Evolutionary conservation across 2,888 invertebrate species (phyloP).

Genomic region (Andrena chrysosceles): DNA sequence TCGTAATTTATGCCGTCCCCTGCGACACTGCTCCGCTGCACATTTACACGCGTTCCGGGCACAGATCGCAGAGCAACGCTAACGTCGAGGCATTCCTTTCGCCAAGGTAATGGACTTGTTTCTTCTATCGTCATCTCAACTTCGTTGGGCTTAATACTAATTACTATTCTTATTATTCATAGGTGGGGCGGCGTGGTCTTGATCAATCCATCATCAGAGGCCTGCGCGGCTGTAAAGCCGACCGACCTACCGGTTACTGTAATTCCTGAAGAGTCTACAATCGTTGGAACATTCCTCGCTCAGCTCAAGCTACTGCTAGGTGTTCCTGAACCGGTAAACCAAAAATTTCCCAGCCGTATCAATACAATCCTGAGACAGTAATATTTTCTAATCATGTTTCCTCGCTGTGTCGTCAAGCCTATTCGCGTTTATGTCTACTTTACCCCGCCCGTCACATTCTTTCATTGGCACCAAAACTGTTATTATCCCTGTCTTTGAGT

Average conservation of each 20-base stretch:
- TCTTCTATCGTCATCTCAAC: no score
- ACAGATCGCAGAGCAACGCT: slow-evolving; percentile 73
- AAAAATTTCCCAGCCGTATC: neutral
- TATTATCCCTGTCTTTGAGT: no score
- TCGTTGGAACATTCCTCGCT: slow-evolving; percentile 92
- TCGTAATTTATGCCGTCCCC: slow-evolving; percentile 93
- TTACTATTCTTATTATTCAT: neutral
- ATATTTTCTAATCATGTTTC: no score
- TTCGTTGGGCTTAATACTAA: no score
- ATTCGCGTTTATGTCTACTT: no score
- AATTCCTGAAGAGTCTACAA: slow-evolving; percentile 87
- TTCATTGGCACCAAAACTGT: no score
- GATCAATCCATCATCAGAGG: slow-evolving; percentile 88
- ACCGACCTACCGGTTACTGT: slow-evolving; percentile 82
- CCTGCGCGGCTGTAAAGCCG: slow-evolving; percentile 85
- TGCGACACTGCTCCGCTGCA: slow-evolving; percentile 90
- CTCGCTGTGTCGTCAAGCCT: no score
- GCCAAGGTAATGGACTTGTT: slow-evolving; percentile 84
- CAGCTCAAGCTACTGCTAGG: slow-evolving; percentile 92
- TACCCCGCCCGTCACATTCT: no score
- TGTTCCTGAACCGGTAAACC: slow-evolving; percentile 87
- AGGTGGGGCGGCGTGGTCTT: slow-evolving; percentile 96
- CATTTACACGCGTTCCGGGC: slow-evolving; percentile 87
- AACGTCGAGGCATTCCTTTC: slow-evolving; percentile 91
- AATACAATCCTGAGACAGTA: no score